phyloP scores from a whole-genome alignment of 2,888 invertebrate species.

The Drosophila mimetica region DNA sequence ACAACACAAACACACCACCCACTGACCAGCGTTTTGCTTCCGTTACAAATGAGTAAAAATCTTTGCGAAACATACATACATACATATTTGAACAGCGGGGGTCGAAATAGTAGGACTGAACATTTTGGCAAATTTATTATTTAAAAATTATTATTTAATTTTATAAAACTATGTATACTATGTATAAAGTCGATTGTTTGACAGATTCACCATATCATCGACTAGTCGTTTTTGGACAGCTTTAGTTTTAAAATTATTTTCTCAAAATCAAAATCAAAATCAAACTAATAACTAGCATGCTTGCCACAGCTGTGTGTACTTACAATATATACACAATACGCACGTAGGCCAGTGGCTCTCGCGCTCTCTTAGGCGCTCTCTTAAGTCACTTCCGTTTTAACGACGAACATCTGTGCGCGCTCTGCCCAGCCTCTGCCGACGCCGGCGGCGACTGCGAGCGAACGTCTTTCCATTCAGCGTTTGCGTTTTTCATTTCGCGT shows the following conservation, averaged over 20 bases:
- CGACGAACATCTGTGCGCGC: slow-evolving; percentile 55
- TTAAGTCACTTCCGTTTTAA: slow-evolving; percentile 54
- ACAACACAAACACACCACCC: slow-evolving; percentile 28
- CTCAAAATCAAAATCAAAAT: no score
- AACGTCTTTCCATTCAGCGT: slow-evolving; percentile 13
- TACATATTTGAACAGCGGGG: neutral
- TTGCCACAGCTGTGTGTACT: neutral
- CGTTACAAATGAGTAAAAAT: slow-evolving; percentile 68
- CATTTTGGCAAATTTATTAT: no score
- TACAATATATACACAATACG: slow-evolving; percentile 12
- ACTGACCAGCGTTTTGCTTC: slow-evolving; percentile 67
- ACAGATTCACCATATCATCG: no score
- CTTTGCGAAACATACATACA: slow-evolving; percentile 23
- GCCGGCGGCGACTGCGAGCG: slow-evolving; percentile 13
- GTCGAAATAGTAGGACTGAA: neutral
- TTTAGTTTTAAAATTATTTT: no score
- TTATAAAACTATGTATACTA: no score
- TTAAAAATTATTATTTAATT: no score
- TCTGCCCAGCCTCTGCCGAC: slow-evolving; percentile 16
- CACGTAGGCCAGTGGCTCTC: slow-evolving; percentile 64
- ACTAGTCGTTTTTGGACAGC: no score
- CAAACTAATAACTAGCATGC: no score
- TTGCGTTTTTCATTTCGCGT: slow-evolving; percentile 2
- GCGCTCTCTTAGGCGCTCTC: slow-evolving; percentile 52
- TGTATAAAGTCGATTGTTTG: no score